Evolutionary conservation across 37 sponge, comb jelly and placozoan genomes (phyloP).

Genomic region (Beroe ovata): DNA sequence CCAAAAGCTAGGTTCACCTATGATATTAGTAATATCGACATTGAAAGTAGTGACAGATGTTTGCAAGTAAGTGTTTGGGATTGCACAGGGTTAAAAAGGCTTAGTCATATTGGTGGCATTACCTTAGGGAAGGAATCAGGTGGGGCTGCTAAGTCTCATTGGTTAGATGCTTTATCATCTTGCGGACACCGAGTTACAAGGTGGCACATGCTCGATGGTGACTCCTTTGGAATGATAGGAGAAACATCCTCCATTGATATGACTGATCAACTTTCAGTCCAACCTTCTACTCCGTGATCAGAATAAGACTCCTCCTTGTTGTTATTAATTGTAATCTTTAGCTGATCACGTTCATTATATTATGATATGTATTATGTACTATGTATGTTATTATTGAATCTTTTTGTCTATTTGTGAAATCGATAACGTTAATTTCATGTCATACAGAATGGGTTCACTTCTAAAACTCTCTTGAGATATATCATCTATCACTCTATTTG

Average conservation of each 20-base stretch:
- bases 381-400: too few relatives aligned
- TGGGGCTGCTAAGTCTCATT: conserved; percentile 27
- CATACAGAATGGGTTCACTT: too few relatives aligned
- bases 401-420: too few relatives aligned
- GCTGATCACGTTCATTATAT: too few relatives aligned
- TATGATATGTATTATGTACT: too few relatives aligned
- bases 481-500: too few relatives aligned
- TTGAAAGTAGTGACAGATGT: conserved; percentile 49
- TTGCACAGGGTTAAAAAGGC: conserved; percentile 15
- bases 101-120: conserved; percentile 21
- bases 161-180: conserved; percentile 30
- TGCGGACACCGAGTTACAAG: conserved; percentile 59
- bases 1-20: conserved; percentile 50
- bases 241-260: conserved; percentile 11
- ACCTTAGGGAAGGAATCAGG: conserved; percentile 40
- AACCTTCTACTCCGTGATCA: neutral
- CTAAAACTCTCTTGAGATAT: too few relatives aligned
- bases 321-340: too few relatives aligned
- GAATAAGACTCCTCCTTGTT: too few relatives aligned
- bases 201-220: conserved; percentile 60
- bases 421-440: too few relatives aligned
- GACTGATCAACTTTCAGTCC: neutral
- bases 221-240: neutral
- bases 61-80: conserved; percentile 41
- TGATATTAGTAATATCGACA: conserved; percentile 45